A percentile compares a stretch with the other conserved stretches of the same genome.
These are phyloP conservation scores for Chouioia cunea DNA, from an alignment of 2,888 invertebrate species.

Conservation along the genomic window DNA sequence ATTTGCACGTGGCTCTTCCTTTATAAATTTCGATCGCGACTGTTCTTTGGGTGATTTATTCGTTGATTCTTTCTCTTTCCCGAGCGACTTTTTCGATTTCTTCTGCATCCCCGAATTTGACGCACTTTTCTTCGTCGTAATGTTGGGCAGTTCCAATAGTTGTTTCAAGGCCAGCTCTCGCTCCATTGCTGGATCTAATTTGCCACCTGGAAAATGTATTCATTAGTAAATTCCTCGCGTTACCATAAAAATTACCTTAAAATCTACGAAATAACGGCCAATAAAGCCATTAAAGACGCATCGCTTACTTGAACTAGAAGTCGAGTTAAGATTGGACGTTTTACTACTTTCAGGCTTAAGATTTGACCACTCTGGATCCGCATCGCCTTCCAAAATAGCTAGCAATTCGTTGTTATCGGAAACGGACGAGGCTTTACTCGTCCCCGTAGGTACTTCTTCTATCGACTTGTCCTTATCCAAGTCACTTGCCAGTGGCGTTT, in stretches of 20 bases:
- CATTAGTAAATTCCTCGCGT: too few species aligned
- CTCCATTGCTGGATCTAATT: conserved; percentile 69
- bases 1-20: not conserved
- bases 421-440: conserved; percentile 42
- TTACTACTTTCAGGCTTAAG: conserved; percentile 57
- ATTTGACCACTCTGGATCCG: conserved; percentile 68
- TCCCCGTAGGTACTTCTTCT: conserved; percentile 35
- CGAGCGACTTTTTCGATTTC: conserved; percentile 31
- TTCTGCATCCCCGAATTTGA: conserved; percentile 30
- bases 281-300: too few species aligned
- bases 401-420: conserved; percentile 71
- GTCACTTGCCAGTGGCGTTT: conserved; percentile 38
- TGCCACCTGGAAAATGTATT: conserved; percentile 41
- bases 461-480: conserved; percentile 43
- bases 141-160: conserved; percentile 69
- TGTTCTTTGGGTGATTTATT: not conserved
- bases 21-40: not conserved
- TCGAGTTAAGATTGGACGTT: conserved; percentile 42
- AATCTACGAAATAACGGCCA: too few species aligned
- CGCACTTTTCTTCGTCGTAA: conserved; percentile 53
- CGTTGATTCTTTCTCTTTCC: not conserved
- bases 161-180: conserved; percentile 73
- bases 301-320: conserved; percentile 32
- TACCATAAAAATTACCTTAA: too few species aligned
- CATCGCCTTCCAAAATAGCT: conserved; percentile 73